Base-by-base conservation (phyloP, 2,797 vertebrate genomes). In the Coilia nasus region DNA sequence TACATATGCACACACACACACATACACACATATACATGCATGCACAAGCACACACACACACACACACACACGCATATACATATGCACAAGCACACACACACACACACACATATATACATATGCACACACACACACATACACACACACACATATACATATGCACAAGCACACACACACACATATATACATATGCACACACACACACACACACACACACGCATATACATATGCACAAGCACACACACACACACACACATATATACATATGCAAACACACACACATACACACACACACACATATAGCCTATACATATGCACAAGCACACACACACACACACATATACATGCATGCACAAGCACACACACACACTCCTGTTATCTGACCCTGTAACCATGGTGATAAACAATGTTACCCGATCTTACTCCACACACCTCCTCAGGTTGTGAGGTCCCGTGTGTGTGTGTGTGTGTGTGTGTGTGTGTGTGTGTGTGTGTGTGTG, bases 401-500 rank as follows among this genome's bases (percentile, higher is more conserved):
- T 64, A 78, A 78, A 71, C 80, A 64, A 85, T 80, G 91, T 91
- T 90, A 95, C 88, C 88, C 54, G 93, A 95, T 94, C 93, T 88
- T 86, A 81, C 86, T 86, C 67, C 50, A 71, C 86, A 91, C 85
- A 91, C 84, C 91, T 89, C 87, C 93, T 95, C 95, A 92, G 92
- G 71, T 44, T 41, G 71, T 78, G 17, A 92, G 92, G 31, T 44
- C 6, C 14, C 44, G 35, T 11, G 17, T 44, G 31, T 78, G 71
- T 78, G 71, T 78, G 35, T 78, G 71, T 78, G 71, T 75, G 67
- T 75, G 67, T 35, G 28, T 35, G 67, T 75, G 67, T 35, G 67
- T 44, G 71, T 44, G 91, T 95, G n/a, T 82, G 85, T 50, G 25
- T 87, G 87, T 84, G 84, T 60, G 64, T 67, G 62, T 83, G n/a